Conservation (phyloP, 2,888 invertebrate genomes). For the Escarpia spicata region DNA sequence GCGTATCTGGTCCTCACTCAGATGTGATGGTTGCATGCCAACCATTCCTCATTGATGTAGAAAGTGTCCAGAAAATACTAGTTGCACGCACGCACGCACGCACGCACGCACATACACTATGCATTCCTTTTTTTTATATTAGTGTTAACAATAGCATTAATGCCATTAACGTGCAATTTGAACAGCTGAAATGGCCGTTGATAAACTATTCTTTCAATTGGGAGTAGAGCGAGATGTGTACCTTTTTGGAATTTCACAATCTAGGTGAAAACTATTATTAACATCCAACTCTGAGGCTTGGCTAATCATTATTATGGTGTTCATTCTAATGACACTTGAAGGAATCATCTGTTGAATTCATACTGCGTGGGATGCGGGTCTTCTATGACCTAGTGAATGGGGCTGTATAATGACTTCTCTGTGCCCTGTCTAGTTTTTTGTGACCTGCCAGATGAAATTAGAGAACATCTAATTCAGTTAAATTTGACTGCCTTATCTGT, state of each 20-base stretch:
- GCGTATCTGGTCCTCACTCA: background rate
- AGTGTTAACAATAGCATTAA: background rate
- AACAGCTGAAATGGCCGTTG: background rate
- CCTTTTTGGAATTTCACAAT: background rate
- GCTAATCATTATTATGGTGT: background rate
- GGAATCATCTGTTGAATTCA: background rate
- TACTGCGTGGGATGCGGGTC: background rate
- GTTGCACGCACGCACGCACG: background rate
- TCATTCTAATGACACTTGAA: background rate
- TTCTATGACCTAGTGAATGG: background rate
- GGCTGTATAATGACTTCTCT: background rate
- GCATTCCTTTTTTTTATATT: too few relatives aligned
- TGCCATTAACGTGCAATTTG: too few relatives aligned
- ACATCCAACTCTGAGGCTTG: background rate
- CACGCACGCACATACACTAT: too few relatives aligned
- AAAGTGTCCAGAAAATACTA: background rate
- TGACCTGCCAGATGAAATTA: background rate
- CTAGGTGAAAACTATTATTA: background rate
- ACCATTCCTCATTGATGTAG: background rate
- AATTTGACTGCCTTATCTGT: background rate
- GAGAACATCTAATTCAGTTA: background rate
- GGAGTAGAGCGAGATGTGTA: background rate
- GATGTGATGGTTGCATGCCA: background rate
- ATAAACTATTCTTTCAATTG: background rate
- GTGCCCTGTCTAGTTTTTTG: background rate